Evolutionary conservation across 2,113 vertebrate genomes (phyloP), one percentile per base, ranked within the genome.

Genomic region (Melanotaenia duboulayi): DNA sequence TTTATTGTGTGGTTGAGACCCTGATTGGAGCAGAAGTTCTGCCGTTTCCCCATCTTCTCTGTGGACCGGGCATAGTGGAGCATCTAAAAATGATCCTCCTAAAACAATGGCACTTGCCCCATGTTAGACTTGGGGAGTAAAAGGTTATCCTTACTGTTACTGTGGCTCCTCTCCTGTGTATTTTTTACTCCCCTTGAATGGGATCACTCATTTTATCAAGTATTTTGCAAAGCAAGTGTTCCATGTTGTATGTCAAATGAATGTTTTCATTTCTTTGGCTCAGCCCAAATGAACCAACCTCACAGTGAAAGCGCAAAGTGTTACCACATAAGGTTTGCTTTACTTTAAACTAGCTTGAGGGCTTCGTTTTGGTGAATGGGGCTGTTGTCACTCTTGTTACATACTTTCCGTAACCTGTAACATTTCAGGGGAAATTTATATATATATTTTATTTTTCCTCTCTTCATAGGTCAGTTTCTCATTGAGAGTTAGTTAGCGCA

Each of bases 351-450:
- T 20, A 46, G 86, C 83, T 76, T 60, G 62, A 83, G 80, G 76
- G 52, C 61, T 74, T 78, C 52, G 68, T 58, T 71, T 76, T 86
- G 83, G 83, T 82, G 81, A 82, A 65, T n/a, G 83, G 78, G 84
- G 76, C 63, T 35, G 68, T 65, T 2, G 46, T 57, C 55, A 25
- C 35, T 83, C 74, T n/a, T 78, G 51, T 68, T 82, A 71, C 35
- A 28, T 60, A 44, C 82, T 67, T 70, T 71, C 20, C 62, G 50
- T 84, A 68, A 51, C 68, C 71, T 82, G 74, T 84, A 81, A 74
- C 81, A 90, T 92, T 92, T 90, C 91, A 86, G 76, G 80, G 84
- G 81, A 52, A 22, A 32, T 61, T 69, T n/a, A n/a, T n/a, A n/a
- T 28, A 28, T 28, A 6, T 52, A 42, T 64, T 28, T 58, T 80